Conservation (phyloP, 2,113 vertebrate genomes). For the Euleptes europaea region DNA sequence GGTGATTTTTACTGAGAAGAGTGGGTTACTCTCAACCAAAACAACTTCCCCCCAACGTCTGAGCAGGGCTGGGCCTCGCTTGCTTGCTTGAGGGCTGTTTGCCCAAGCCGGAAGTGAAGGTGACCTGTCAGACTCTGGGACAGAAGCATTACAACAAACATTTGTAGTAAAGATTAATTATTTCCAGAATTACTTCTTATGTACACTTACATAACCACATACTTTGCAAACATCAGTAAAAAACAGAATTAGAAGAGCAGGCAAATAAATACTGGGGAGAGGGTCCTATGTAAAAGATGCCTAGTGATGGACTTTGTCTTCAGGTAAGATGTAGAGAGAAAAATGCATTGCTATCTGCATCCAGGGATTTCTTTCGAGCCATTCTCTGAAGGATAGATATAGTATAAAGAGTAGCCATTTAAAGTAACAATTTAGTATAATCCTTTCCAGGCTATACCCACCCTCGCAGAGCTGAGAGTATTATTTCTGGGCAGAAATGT, state of each 20-base stretch:
- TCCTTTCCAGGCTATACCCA: conserved; percentile 22
- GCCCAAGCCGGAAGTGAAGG: too few species aligned
- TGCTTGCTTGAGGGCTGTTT: too few species aligned
- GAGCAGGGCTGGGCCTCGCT: too few species aligned
- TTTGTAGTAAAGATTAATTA: neutral
- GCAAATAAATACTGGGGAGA: neutral
- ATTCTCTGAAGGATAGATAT: neutral
- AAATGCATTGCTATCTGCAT: neutral
- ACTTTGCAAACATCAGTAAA: neutral
- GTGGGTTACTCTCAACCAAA: too few species aligned
- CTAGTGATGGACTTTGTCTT: neutral
- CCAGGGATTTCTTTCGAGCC: neutral
- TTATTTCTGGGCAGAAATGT: conserved; percentile 2
- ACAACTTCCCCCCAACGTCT: too few species aligned
- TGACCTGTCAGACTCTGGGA: too few species aligned
- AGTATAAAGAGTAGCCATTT: neutral
- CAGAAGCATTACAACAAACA: too few species aligned
- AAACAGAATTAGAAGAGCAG: conserved; percentile 3
- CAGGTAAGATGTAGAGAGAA: neutral
- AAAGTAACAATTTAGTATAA: conserved; percentile 35
- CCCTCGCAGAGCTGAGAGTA: conserved; percentile 18
- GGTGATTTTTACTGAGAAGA: too few species aligned
- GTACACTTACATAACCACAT: neutral
- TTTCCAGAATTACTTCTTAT: neutral
- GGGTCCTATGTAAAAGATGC: neutral